Evolutionary conservation across 2,797 vertebrate species (phyloP), one percentile per base, ranked within the genome.

Genomic region (Macroramphosus scolopax): DNA sequence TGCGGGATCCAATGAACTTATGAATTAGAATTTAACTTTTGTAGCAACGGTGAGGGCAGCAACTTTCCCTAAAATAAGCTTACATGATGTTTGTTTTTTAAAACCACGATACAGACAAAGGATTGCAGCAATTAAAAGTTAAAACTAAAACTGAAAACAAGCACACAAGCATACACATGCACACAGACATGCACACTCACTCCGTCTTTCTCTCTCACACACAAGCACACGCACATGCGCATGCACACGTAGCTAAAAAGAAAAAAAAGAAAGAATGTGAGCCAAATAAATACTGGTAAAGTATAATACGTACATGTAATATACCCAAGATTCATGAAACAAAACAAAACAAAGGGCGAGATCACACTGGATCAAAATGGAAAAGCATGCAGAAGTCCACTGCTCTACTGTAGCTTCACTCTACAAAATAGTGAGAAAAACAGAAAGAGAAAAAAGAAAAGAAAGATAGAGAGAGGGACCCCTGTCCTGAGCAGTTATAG

Each of bases 331-430:
- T 71, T 86, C 47, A 53, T 70, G 18, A 73, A 78, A 79, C 63
- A 51, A 73, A 84, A 82, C 55, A 63, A 78, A 80, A 83, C 64
- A 49, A 61, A 77, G 58, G 62, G 67, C 35, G 54, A 78, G 73
- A 76, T 87, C 73, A 83, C 76, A 68, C 76, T 45, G 65, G 66
- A 81, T 83, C 76, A 85, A 87, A 84, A 73, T 64, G 66, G 50
- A 75, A 87, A 87, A 85, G 80, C 85, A 82, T 88, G 84, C 85
- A 82, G 82, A 88, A 83, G 82, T 86, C 80, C 80, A 88, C 81
- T 87, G 83, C 63, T 82, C 85, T 89, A 88, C 69, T 79, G 81
- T 86, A 89, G 86, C 82, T 75, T 85, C 90, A 90, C 88, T 89
- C 87, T 86, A 84, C 62, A 71, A 83, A 74, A 72, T 34, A 66